Evolutionary conservation across 2,113 vertebrate genomes (phyloP).

Genomic region (Machaerirhynchus nigripectus): DNA sequence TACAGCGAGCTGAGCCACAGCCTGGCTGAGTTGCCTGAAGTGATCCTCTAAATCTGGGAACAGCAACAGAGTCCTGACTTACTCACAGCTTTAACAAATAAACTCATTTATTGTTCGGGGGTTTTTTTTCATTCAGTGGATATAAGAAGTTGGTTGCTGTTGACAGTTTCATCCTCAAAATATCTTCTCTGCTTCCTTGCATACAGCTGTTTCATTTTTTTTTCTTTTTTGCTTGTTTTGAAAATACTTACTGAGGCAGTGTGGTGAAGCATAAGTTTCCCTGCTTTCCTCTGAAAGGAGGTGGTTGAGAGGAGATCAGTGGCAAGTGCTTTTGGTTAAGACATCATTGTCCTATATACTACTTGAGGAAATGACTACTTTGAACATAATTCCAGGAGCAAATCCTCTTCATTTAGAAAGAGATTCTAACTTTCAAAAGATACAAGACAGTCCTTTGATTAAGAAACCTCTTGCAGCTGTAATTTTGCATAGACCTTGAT

Average conservation of each 20-base stretch:
- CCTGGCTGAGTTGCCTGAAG: not conserved
- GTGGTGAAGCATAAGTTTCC: not conserved
- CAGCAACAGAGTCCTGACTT: not conserved
- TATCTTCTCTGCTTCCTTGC: not conserved
- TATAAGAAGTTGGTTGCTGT: not conserved
- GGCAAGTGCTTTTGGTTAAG: not conserved
- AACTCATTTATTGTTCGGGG: not conserved
- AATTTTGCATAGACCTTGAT: conserved; percentile 10
- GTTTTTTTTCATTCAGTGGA: not conserved
- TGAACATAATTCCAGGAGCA: not conserved
- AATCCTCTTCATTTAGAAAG: not conserved
- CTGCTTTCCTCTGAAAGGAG: not conserved
- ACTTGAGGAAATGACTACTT: not conserved
- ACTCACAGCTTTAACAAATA: not conserved
- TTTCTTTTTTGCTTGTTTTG: not conserved
- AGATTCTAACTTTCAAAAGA: not conserved
- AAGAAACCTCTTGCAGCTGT: not conserved
- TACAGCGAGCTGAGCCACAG: not conserved
- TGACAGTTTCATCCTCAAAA: not conserved
- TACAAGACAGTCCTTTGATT: not conserved
- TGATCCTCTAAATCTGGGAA: not conserved
- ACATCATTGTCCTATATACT: not conserved
- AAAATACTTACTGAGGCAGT: not conserved
- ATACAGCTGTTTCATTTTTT: accelerated
- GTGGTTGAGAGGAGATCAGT: not conserved